These are phyloP conservation scores for Pyrrhura leucotis DNA, from an alignment of 2,797 vertebrate species.

Conservation along the genomic window DNA sequence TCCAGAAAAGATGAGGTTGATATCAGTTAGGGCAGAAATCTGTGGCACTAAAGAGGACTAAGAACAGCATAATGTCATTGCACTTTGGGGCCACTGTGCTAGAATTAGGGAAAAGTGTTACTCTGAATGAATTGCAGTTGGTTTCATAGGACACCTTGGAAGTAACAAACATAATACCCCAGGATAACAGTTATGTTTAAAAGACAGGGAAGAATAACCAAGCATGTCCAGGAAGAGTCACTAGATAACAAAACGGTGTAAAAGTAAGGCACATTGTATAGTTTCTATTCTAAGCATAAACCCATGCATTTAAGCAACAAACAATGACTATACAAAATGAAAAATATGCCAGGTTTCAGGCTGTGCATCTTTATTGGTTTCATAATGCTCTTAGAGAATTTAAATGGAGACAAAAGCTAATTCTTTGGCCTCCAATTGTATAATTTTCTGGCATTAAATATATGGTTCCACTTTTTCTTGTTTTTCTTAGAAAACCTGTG, in stretches of 20 bases:
- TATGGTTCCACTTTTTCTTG: not conserved
- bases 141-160: not conserved
- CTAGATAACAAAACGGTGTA: not conserved
- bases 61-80: not conserved
- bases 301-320: not conserved
- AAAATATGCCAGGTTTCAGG: not conserved
- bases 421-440: not conserved
- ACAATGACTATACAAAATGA: not conserved
- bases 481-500: not conserved
- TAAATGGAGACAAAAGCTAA: not conserved
- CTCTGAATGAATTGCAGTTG: not conserved
- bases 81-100: not conserved
- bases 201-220: not conserved
- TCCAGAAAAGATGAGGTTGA: not conserved
- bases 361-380: not conserved
- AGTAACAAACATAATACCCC: not conserved
- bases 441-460: not conserved
- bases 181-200: not conserved
- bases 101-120: not conserved
- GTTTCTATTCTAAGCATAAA: not conserved
- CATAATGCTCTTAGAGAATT: not conserved
- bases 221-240: not conserved
- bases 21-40: not conserved
- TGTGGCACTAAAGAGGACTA: not conserved
- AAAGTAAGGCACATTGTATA: not conserved